Percentiles rank a stretch among this genome's conserved stretches.
Evolutionary conservation across 2,888 invertebrate species (phyloP).

Genomic region (Oasisia sp.): DNA sequence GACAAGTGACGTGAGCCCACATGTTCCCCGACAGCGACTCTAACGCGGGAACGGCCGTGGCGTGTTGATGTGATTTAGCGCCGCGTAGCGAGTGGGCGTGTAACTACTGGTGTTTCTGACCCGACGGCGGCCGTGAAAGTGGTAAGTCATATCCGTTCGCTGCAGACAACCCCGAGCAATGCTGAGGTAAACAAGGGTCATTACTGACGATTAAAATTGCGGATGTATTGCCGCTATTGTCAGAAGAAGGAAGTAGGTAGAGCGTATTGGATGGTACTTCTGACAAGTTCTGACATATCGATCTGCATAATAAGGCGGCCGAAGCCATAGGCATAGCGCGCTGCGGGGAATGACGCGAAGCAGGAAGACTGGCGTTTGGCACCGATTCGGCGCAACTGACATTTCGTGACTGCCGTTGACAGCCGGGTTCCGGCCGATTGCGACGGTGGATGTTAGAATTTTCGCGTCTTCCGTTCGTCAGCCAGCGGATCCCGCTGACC

Average conservation of each 20-base stretch:
- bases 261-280: neutral
- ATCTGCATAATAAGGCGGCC: neutral
- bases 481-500: neutral
- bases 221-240: neutral
- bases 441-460: neutral
- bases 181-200: no score
- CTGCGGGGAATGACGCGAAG: neutral
- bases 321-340: neutral
- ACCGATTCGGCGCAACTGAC: slow-evolving; percentile 1
- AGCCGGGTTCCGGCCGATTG: neutral
- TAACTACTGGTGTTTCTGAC: neutral
- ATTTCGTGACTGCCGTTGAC: neutral
- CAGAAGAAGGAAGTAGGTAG: neutral
- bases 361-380: neutral
- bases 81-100: slow-evolving; percentile 5
- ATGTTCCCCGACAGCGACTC: neutral
- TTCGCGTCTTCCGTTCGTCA: neutral
- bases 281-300: slow-evolving; percentile 5
- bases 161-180: neutral
- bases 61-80: slow-evolving; percentile 12
- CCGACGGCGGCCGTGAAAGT: neutral
- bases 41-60: neutral
- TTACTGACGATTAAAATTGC: neutral
- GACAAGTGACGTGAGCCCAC: neutral
- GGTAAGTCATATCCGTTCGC: neutral